Evolutionary conservation across 2,888 invertebrate genomes (phyloP), one percentile per base, ranked within the genome.

Genomic region (Tenthredo scrophulariae): DNA sequence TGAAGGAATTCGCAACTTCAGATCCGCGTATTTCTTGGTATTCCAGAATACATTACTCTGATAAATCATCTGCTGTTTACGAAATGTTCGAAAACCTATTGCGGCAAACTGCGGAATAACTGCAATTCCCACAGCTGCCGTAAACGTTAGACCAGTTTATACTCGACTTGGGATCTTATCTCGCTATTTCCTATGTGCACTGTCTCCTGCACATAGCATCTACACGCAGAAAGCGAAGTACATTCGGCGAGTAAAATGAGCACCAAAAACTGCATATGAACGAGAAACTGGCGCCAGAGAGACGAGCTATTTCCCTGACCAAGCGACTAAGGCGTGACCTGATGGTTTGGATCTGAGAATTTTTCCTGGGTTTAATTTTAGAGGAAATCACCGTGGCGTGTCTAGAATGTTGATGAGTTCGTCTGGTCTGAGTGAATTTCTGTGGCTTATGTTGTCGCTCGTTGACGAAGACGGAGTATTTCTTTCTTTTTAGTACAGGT

Each of bases 341-440:
- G 22, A 40, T 58, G 58, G 50, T 62, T 62, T n/a, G 40, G 13
- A 58, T 40, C 40, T 15, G 22, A 29, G 58, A 62, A 58, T 58
- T 80, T 80, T 80, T 62, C n/a, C n/a, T 62, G 13, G 37, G 37
- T 80, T 62, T 62, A 62, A 80, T 62, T 80, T 58, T 58, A 80
- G 79, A 80, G 37, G 18, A 80, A 40, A 77, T 22, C 13, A 80
- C 33, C 22, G 7, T 58, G 15, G 22, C 79, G 58, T 80, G 58
- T 40, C 40, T 29, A 80, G 79, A 80, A 80, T 80, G 79, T 40
- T 62, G 79, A 80, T 80, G 79, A 80, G 79, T 80, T 80, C 22
- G 50, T 77, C 46, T 18, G 26, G 15, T 15, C 77, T 50, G 18
- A 77, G 50, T 29, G 50, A 18, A 77, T 77, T 54, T 22, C 50